These are phyloP conservation scores for Bubo bubo DNA, from an alignment of 2,113 vertebrate species.

Conservation along the genomic window DNA sequence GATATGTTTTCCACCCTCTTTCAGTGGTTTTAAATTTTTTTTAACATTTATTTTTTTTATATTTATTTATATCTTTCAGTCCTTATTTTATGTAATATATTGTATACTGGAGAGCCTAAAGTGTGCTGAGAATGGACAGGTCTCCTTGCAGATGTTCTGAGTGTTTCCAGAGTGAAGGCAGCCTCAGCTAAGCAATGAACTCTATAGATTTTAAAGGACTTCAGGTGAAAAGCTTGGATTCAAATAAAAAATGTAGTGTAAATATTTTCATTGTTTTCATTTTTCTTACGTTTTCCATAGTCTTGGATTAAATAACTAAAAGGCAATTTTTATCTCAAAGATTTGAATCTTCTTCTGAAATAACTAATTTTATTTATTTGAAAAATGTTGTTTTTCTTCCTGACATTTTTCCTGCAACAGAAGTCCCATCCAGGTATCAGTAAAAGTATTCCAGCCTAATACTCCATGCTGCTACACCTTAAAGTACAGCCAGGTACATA, in stretches of 20 bases:
- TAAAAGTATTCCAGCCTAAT: neutral
- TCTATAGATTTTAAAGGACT: neutral
- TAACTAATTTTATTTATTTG: neutral
- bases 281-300: neutral
- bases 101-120: neutral
- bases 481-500: neutral
- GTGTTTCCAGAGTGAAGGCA: neutral
- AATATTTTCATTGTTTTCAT: neutral
- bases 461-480: neutral
- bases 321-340: neutral
- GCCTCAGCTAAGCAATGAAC: neutral
- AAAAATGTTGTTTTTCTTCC: neutral
- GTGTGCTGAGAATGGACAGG: rapidly evolving
- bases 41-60: no score
- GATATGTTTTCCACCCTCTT: no score
- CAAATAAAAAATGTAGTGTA: neutral
- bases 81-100: neutral
- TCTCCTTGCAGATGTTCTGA: neutral
- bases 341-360: neutral
- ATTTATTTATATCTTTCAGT: neutral
- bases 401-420: neutral
- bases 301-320: neutral
- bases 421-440: neutral
- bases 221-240: neutral
- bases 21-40: no score